Conservation (phyloP, 2,113 vertebrate genomes). For the Rafetus swinhoei region DNA sequence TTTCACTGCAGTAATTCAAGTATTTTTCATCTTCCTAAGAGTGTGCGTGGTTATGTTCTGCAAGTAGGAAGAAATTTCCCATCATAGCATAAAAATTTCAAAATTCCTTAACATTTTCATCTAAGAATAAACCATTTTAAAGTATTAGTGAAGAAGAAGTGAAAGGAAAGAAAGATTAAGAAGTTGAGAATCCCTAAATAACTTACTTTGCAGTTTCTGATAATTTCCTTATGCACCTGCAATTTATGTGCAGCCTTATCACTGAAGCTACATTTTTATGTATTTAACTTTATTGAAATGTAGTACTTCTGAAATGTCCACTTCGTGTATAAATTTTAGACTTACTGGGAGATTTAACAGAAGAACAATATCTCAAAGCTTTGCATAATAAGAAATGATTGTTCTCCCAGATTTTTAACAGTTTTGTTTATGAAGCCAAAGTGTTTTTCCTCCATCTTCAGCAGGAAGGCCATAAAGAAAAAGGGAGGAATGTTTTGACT, state of each 20-base stretch:
- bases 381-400: neutral
- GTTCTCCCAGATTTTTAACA: neutral
- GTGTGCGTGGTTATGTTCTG: neutral
- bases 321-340: neutral
- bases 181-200: neutral
- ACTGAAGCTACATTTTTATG: neutral
- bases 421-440: neutral
- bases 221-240: rapidly evolving
- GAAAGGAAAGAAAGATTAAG: neutral
- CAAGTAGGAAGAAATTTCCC: neutral
- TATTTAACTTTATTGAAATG: neutral
- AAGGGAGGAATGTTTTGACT: neutral
- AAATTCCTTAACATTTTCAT: neutral
- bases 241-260: neutral
- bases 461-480: rapidly evolving
- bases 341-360: neutral
- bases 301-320: rapidly evolving
- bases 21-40: neutral
- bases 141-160: neutral
- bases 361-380: neutral
- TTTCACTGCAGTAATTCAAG: neutral
- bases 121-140: neutral
- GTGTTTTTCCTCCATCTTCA: neutral
- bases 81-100: neutral
- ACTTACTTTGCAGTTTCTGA: neutral